These are phyloP conservation scores for Chaetorhynchus papuensis DNA, from an alignment of 2,113 vertebrate genomes.

Conservation along the genomic window DNA sequence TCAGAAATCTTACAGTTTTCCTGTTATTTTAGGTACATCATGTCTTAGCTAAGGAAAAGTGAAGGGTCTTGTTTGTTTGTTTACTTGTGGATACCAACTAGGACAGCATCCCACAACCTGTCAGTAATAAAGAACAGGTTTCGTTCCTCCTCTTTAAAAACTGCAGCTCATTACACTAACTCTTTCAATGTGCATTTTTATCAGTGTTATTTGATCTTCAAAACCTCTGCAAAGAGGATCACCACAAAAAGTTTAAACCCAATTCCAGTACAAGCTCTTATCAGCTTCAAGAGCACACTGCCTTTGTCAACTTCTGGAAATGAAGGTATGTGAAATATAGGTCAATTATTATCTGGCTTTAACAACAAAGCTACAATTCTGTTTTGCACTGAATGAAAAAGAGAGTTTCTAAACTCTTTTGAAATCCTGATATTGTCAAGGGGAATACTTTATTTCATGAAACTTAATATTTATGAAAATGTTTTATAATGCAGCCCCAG, in stretches of 20 bases:
- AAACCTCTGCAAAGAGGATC: background rate
- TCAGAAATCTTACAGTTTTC: background rate
- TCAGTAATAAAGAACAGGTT: background rate
- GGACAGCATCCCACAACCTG: background rate
- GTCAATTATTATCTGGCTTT: slow-evolving; percentile 1
- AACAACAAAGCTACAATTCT: background rate
- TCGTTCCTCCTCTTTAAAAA: background rate
- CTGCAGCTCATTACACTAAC: background rate
- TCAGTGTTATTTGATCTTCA: background rate
- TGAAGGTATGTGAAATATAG: slow-evolving; percentile 4
- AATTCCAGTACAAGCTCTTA: background rate
- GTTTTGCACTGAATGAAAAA: background rate
- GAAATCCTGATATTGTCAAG: background rate
- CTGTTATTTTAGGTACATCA: background rate
- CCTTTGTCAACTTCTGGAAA: background rate
- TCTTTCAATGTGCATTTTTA: background rate
- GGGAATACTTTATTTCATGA: background rate
- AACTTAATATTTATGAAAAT: background rate
- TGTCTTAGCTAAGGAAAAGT: background rate
- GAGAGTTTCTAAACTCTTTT: background rate
- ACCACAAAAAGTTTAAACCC: background rate
- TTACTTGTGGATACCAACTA: background rate
- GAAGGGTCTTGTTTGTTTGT: background rate
- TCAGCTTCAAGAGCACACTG: background rate
- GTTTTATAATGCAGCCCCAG: background rate